These are phyloP conservation scores for Psammodynastes pulverulentus DNA, from an alignment of 2,113 vertebrate species.

Conservation along the genomic window DNA sequence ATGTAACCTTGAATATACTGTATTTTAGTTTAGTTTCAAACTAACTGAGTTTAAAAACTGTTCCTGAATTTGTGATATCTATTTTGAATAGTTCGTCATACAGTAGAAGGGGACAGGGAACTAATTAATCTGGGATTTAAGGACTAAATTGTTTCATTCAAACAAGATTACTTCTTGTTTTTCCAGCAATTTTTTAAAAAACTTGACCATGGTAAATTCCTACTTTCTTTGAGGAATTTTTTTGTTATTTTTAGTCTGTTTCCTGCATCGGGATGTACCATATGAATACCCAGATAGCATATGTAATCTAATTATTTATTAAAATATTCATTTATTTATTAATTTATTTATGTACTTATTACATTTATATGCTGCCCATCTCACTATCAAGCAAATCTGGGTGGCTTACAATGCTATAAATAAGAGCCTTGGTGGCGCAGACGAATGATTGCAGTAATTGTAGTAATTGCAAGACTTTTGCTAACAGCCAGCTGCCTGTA, in stretches of 20 bases:
- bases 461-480: too few species aligned
- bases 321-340: not conserved
- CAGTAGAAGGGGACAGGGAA: not conserved
- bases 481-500: too few species aligned
- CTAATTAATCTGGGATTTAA: constrained; percentile 12
- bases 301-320: not conserved
- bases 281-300: not conserved
- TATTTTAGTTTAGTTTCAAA: not conserved
- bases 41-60: not conserved
- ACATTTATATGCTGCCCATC: not conserved
- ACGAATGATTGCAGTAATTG: too few species aligned
- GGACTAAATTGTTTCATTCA: not conserved
- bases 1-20: not conserved
- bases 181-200: not conserved
- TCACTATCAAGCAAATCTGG: not conserved
- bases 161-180: not conserved
- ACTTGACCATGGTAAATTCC: not conserved
- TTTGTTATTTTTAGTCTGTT: not conserved
- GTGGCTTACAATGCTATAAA: not conserved
- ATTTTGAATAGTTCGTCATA: not conserved
- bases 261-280: not conserved
- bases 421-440: too few species aligned
- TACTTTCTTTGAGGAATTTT: not conserved
- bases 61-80: not conserved
- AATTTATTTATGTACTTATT: not conserved